Conservation (phyloP, 1,140 invertebrate genomes). For the Platyscapa corneri region DNA sequence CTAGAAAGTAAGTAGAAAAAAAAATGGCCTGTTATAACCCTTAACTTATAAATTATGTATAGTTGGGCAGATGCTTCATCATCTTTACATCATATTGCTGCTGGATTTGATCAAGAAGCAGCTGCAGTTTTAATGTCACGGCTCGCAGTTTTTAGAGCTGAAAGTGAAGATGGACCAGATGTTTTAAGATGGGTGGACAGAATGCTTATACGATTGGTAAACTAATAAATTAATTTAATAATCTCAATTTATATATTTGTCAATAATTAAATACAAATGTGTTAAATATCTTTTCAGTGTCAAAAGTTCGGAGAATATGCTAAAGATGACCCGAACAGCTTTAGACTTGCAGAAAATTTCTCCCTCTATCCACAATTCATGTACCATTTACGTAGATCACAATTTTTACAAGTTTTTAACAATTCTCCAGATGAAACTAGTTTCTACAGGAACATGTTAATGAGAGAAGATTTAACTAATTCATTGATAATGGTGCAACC, state of each 20-base stretch:
- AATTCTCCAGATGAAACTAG: slow-evolving; percentile 99
- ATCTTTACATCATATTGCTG: slow-evolving; percentile 87
- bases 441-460: slow-evolving; percentile 98
- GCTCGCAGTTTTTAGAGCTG: slow-evolving; percentile 95
- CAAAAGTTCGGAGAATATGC: slow-evolving; percentile 99
- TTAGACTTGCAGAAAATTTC: slow-evolving; percentile 96
- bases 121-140: slow-evolving; percentile 98
- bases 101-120: slow-evolving; percentile 98
- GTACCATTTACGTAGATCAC: slow-evolving; percentile 98
- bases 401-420: slow-evolving; percentile 99
- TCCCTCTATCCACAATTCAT: slow-evolving; percentile 99
- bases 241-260: neutral
- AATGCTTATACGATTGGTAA: slow-evolving; percentile 96
- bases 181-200: slow-evolving; percentile 98
- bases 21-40: neutral
- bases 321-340: slow-evolving; percentile 98
- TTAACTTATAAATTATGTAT: slow-evolving; percentile 45
- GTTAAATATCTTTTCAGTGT: slow-evolving; percentile 81
- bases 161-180: slow-evolving; percentile 96
- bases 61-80: slow-evolving; percentile 89
- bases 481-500: slow-evolving; percentile 99
- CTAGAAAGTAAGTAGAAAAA: slow-evolving; percentile 85
- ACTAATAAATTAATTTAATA: slow-evolving; percentile 49
- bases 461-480: slow-evolving; percentile 97
- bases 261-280: slow-evolving; percentile 28